phyloP scores from a whole-genome alignment of 2,113 vertebrate species.

The Genyomyrus donnyi region DNA sequence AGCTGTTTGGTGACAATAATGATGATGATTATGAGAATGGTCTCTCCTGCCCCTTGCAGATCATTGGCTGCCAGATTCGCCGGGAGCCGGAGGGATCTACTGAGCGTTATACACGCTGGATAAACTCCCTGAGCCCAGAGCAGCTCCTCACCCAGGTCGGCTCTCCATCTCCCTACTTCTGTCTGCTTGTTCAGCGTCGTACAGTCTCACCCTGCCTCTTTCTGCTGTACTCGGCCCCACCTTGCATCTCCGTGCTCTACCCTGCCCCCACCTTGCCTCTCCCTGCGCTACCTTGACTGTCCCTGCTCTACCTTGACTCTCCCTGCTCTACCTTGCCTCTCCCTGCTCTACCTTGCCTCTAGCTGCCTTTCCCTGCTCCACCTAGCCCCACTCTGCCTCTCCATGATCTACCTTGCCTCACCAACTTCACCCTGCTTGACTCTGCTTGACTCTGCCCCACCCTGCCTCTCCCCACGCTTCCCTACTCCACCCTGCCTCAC shows the following conservation, averaged over 20 bases:
- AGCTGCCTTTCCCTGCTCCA: too few relatives aligned
- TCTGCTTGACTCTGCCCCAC: neutral
- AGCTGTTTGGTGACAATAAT: neutral
- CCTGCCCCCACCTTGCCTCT: neutral
- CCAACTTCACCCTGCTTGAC: neutral
- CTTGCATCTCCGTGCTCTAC: neutral
- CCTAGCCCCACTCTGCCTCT: neutral
- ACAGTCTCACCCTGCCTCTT: neutral
- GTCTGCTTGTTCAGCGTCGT: neutral
- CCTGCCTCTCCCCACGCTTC: too few relatives aligned
- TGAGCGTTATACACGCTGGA: conserved; percentile 87
- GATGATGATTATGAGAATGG: neutral
- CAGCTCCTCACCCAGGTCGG: conserved; percentile 86
- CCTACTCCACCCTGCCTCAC: neutral
- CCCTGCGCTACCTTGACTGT: too few relatives aligned
- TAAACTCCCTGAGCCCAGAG: conserved; percentile 71
- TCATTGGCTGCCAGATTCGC: conserved; percentile 78
- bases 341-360: too few relatives aligned
- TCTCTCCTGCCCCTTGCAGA: conserved; percentile 50
- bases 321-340: neutral
- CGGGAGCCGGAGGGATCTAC: conserved; percentile 77
- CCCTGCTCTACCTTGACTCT: neutral
- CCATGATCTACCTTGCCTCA: neutral
- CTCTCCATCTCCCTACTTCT: neutral
- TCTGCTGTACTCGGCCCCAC: neutral